Evolutionary conservation across 1,140 invertebrate species (phyloP).

Genomic region (Trichonephila clavipes): DNA sequence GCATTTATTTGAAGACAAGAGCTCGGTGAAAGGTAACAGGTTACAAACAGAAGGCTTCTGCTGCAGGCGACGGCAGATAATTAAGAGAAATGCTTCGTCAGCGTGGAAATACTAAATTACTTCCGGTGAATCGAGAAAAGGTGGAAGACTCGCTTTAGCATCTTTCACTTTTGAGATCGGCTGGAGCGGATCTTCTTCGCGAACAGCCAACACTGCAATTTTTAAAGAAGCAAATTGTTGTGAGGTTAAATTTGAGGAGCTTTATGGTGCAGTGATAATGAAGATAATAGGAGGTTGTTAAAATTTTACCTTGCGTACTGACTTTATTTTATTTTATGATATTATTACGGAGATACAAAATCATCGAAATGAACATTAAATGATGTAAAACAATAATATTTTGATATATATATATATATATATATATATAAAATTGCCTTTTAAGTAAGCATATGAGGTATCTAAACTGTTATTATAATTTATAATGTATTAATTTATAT

Average conservation of each 20-base stretch:
- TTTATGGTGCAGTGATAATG: background rate
- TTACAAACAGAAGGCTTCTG: background rate
- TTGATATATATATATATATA: too few species aligned
- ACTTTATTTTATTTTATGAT: background rate
- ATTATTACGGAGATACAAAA: background rate
- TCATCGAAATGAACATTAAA: too few species aligned
- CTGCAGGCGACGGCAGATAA: slow-evolving; percentile 2
- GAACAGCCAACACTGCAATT: background rate
- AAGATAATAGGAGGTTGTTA: too few species aligned
- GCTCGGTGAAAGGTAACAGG: slow-evolving; percentile 35
- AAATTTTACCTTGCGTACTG: too few species aligned
- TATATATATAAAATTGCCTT: too few species aligned
- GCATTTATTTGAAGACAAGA: slow-evolving; percentile 28
- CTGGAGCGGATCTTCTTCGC: background rate
- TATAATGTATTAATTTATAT: too few species aligned
- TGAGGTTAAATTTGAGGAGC: background rate
- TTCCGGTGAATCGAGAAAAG: background rate
- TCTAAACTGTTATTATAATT: too few species aligned
- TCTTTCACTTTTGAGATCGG: background rate
- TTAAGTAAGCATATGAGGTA: too few species aligned
- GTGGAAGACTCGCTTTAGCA: background rate
- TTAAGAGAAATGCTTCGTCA: background rate
- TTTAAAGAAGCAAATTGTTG: background rate
- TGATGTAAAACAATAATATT: too few species aligned
- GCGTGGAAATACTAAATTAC: slow-evolving; percentile 7